Base-by-base conservation (phyloP, 2,888 invertebrate genomes). In the Lapara coniferarum region DNA sequence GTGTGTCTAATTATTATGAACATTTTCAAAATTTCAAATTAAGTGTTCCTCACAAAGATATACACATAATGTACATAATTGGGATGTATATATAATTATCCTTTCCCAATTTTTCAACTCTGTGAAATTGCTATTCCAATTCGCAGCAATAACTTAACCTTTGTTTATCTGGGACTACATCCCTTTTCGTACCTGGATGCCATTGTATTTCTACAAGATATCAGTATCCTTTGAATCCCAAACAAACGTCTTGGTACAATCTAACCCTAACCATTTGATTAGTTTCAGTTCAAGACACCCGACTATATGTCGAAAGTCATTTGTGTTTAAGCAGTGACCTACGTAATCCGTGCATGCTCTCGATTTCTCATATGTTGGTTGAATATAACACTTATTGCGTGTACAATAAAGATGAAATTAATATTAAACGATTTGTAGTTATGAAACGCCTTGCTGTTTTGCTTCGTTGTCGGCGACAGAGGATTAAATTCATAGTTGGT, bases 371-470 rank as follows among this genome's bases (percentile, higher is more conserved):
- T 14, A 55, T 44, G 4, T 52, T 14, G 53, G 2, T 25, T 8
- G 14, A 53, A 69, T 63, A 69, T 70, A 57, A 69, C 66, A 75
- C 73, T 71, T 85, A 80, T 72, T 51, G 0, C 16, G 56, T 72
- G 72, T 63, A 69, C 30, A 55, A 78, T 80, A 83, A 75, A 76
- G 74, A 69, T 72, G 68, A 78, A 71, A 70, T 70, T 72, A 57
- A 53, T 67, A 5, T 55, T 69, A 69, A 70, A 53, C 66, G 70
- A 66, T 72, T 66, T 77, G 80, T 79, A 82, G 83, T 83, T 86
- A 84, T 85, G 84, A 84, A 85, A 85, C 81, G 81, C 79, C 80
- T 79, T 78, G 79, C 82, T 84, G 81, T 84, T 85, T 84, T 81
- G 84, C 82, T 81, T 82, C 78, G 72, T 76, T 79, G 82, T 77